Percentiles rank a stretch among this genome's conserved stretches.
Evolutionary conservation across 2,888 invertebrate genomes (phyloP).

Genomic region (Stomorhina lunata): DNA sequence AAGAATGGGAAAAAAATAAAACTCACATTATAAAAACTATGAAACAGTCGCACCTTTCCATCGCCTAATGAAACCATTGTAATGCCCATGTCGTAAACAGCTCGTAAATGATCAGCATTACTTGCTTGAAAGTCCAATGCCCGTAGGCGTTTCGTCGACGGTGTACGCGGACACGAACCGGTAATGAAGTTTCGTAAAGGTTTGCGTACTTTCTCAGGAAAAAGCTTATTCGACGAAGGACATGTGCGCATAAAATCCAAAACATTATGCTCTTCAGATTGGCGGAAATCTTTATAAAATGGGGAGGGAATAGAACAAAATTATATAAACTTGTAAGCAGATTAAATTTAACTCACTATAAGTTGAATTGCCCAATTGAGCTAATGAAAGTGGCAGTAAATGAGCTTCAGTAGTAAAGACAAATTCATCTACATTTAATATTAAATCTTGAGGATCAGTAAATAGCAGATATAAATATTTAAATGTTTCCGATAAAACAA

Average conservation of each 20-base stretch:
- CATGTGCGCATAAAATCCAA: conserved; percentile 85
- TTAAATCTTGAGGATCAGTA: conserved; percentile 90
- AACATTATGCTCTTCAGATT: conserved; percentile 82
- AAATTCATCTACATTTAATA: conserved; percentile 91
- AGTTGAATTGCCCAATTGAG: conserved; percentile 83
- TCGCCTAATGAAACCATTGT: conserved; percentile 92
- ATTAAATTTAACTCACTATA: conserved; percentile 74
- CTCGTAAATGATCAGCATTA: conserved; percentile 92
- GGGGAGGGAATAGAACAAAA: conserved; percentile 27
- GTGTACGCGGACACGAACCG: conserved; percentile 87
- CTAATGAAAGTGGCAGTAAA: conserved; percentile 92
- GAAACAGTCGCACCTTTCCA: conserved; percentile 94
- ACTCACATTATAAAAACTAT: conserved; percentile 92
- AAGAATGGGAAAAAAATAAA: conserved; percentile 54
- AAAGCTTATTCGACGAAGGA: conserved; percentile 90
- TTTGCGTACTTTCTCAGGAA: conserved; percentile 90
- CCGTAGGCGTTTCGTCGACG: conserved; percentile 83
- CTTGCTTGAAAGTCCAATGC: conserved; percentile 89
- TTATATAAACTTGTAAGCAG: neutral
- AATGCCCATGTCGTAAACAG: conserved; percentile 96
- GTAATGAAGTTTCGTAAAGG: conserved; percentile 92
- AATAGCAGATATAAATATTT: conserved; percentile 98
- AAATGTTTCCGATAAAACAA: conserved; percentile 97
- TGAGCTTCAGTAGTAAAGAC: conserved; percentile 97
- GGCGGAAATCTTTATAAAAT: conserved; percentile 77